phyloP scores from a whole-genome alignment of 2,888 invertebrate species.

The Hirtodrosophila cameraria region DNA sequence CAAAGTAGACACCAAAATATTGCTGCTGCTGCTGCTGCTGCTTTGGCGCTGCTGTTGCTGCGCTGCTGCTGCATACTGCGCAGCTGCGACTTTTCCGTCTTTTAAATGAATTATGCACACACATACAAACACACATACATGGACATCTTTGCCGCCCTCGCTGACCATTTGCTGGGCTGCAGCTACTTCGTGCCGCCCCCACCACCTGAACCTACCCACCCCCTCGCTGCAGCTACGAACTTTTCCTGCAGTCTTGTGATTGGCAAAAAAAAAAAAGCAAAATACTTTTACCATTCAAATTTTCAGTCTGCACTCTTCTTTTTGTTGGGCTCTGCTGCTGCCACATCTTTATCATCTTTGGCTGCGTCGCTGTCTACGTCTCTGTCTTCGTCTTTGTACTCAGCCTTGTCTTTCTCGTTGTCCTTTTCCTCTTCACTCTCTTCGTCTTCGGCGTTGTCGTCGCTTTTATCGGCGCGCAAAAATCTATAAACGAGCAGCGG shows the following conservation, averaged over 20 bases:
- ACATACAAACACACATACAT: slow-evolving; percentile 17
- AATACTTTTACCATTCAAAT: slow-evolving; percentile 12
- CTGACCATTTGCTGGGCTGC: slow-evolving; percentile 61
- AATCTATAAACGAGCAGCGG: slow-evolving; percentile 72
- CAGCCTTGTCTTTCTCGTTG: slow-evolving; percentile 8
- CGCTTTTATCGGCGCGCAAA: slow-evolving; percentile 52
- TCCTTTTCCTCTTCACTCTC: background rate
- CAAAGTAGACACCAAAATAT: slow-evolving; percentile 8
- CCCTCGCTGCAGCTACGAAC: too few species aligned
- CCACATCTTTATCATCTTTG: background rate
- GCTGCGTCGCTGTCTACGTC: too few species aligned
- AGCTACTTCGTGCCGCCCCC: slow-evolving; percentile 22
- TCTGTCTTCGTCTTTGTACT: background rate
- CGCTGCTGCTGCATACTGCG: slow-evolving; percentile 53
- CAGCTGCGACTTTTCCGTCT: slow-evolving; percentile 70
- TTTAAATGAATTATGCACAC: slow-evolving; percentile 69
- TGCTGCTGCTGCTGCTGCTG: slow-evolving; percentile 26
- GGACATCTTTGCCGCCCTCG: slow-evolving; percentile 38
- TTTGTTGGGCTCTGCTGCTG: slow-evolving; percentile 23
- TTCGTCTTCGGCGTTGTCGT: slow-evolving; percentile 10
- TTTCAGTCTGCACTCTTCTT: slow-evolving; percentile 29
- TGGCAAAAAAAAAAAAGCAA: slow-evolving; percentile 60
- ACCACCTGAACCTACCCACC: slow-evolving; percentile 4
- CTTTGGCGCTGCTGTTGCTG: slow-evolving; percentile 4
- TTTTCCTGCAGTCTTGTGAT: slow-evolving; percentile 74